phyloP scores from a whole-genome alignment of 2,797 vertebrate genomes.

The Thamnophis elegans region DNA sequence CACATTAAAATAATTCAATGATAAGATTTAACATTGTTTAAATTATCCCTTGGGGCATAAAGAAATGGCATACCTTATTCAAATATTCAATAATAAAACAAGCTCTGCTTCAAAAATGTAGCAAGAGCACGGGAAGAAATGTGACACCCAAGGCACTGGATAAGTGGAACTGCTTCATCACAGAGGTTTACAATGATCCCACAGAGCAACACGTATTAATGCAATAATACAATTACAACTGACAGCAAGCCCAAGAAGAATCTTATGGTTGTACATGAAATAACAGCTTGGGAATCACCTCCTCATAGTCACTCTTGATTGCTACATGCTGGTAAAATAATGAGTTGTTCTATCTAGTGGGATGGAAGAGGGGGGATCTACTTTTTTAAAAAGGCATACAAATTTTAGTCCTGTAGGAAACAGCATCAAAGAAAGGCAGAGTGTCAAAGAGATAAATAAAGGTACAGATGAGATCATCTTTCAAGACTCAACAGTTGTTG shows the following conservation, averaged over 20 bases:
- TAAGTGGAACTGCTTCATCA: slow-evolving; percentile 13
- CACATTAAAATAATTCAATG: slow-evolving; percentile 12
- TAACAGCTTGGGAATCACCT: slow-evolving; percentile 34
- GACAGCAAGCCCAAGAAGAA: slow-evolving; percentile 27
- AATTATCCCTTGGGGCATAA: not conserved
- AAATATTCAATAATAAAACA: slow-evolving; percentile 4
- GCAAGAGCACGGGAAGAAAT: not conserved
- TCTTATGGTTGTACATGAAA: slow-evolving; percentile 25
- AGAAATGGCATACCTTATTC: slow-evolving; percentile 14
- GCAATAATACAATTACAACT: not conserved
- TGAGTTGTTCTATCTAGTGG: slow-evolving; percentile 10
- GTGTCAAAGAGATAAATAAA: not conserved
- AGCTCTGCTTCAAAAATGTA: slow-evolving; percentile 9
- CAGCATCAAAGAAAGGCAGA: not conserved
- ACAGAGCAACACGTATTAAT: slow-evolving; percentile 18
- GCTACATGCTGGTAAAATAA: slow-evolving; percentile 29
- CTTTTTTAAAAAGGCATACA: not conserved
- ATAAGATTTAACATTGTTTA: slow-evolving; percentile 21
- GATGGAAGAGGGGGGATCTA: not conserved
- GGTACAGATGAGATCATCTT: not conserved
- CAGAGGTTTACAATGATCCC: not conserved
- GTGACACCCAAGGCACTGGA: not conserved
- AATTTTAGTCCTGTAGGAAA: not conserved
- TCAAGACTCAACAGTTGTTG: not conserved
- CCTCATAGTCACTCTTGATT: slow-evolving; percentile 9